phyloP scores from a whole-genome alignment of 2,113 vertebrate genomes.

The Paralichthys olivaceus region DNA sequence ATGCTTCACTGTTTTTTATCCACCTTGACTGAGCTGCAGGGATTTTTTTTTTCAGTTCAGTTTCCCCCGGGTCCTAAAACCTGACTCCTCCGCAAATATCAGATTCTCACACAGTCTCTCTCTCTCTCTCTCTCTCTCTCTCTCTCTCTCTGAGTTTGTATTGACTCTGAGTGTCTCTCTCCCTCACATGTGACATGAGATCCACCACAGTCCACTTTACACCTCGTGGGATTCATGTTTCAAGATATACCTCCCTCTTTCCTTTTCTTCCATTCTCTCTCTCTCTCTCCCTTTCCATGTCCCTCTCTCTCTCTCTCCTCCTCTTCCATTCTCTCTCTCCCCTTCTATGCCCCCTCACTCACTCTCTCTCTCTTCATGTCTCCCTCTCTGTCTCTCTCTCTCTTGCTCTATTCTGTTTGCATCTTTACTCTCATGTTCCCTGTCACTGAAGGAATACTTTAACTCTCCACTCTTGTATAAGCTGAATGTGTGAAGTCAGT shows the following conservation, averaged over 20 bases:
- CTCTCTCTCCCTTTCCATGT: not conserved
- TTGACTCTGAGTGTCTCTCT: not conserved
- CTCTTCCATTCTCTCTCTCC: no score
- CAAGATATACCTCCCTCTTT: constrained; percentile 8
- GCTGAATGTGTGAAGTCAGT: no score
- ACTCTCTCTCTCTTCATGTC: no score
- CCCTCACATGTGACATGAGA: constrained; percentile 28
- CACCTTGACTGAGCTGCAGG: constrained; percentile 14
- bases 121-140: not conserved
- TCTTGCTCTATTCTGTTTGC: no score
- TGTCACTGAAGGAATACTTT: no score
- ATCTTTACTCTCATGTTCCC: no score
- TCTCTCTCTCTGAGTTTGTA: no score
- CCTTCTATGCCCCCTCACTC: no score
- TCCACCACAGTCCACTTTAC: constrained; percentile 29
- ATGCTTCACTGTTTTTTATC: not conserved
- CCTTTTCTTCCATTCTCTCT: not conserved
- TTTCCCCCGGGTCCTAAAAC: constrained; percentile 60
- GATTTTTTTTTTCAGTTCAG: not conserved
- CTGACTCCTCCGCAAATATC: constrained; percentile 27
- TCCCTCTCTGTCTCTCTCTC: no score
- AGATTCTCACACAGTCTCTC: not conserved
- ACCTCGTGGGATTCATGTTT: constrained; percentile 23
- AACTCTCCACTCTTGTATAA: no score
- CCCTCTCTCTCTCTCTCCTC: no score